These are phyloP conservation scores for Sphaerophoria rueppellii DNA, from an alignment of 2,888 invertebrate species.

Conservation along the genomic window DNA sequence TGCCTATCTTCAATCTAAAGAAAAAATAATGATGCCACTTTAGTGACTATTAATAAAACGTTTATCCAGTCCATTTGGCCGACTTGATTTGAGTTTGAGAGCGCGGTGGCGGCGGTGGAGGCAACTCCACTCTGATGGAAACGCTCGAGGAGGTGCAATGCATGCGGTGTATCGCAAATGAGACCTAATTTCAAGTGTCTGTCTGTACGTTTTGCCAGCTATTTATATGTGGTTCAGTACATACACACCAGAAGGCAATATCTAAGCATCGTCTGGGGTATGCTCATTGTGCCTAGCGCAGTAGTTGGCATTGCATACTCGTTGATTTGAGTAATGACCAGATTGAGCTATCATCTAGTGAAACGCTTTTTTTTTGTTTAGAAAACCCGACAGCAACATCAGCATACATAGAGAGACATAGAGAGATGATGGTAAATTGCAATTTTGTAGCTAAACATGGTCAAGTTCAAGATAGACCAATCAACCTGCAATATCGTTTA, in stretches of 20 bases:
- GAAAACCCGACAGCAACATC: slow-evolving; percentile 11
- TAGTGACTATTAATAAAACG: slow-evolving; percentile 73
- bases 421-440: slow-evolving; percentile 34
- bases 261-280: slow-evolving; percentile 30
- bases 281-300: slow-evolving; percentile 3
- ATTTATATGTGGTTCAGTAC: slow-evolving; percentile 2
- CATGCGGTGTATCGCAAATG: slow-evolving; percentile 53
- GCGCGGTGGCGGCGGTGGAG: slow-evolving; percentile 24
- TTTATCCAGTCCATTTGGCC: slow-evolving; percentile 66
- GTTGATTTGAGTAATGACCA: slow-evolving; percentile 68
- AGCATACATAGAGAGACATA: background rate
- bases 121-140: slow-evolving; percentile 9
- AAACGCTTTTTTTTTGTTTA: slow-evolving; percentile 32
- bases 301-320: slow-evolving; percentile 26
- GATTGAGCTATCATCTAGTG: slow-evolving; percentile 72
- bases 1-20: slow-evolving; percentile 10
- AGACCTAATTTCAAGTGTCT: slow-evolving; percentile 64
- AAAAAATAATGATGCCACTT: slow-evolving; percentile 70
- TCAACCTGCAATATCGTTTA: slow-evolving; percentile 60
- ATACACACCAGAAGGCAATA: slow-evolving; percentile 50
- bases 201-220: slow-evolving; percentile 4
- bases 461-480: slow-evolving; percentile 70
- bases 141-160: background rate
- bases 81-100: slow-evolving; percentile 41
- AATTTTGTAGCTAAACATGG: slow-evolving; percentile 55